These are phyloP conservation scores for Zoanthus sansibaricus DNA, from an alignment of 92 coral and sea anemone genomes.

Conservation along the genomic window DNA sequence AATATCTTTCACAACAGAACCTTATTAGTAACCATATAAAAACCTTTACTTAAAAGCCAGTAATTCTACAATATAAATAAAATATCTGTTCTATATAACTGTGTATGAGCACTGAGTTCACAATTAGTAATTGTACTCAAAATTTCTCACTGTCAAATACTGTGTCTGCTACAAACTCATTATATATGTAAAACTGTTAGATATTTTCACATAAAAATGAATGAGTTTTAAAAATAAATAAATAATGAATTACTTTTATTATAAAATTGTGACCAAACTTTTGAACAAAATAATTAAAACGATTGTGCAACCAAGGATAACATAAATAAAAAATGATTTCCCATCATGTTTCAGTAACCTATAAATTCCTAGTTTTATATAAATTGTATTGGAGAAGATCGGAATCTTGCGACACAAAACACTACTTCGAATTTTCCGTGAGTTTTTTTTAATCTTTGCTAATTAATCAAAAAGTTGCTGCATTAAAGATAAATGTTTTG, in stretches of 20 bases:
- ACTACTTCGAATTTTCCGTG: neutral
- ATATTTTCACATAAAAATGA: neutral
- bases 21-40: too few species aligned
- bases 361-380: too few species aligned
- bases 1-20: too few species aligned
- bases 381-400: too few species aligned
- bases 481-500: slow-evolving; percentile 47
- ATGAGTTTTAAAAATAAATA: neutral
- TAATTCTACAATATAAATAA: too few species aligned
- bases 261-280: slow-evolving; percentile 5
- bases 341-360: neutral
- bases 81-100: neutral
- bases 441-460: neutral
- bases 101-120: neutral
- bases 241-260: slow-evolving; percentile 20
- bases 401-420: neutral
- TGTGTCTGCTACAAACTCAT: neutral
- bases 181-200: neutral
- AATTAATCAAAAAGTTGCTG: neutral
- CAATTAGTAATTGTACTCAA: neutral
- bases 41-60: too few species aligned
- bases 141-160: neutral
- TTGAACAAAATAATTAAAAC: slow-evolving; percentile 6
- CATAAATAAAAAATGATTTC: neutral
- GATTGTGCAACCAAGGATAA: neutral